These are phyloP conservation scores for Drosophila ogumai DNA, from an alignment of 1,140 invertebrate genomes.

Conservation along the genomic window DNA sequence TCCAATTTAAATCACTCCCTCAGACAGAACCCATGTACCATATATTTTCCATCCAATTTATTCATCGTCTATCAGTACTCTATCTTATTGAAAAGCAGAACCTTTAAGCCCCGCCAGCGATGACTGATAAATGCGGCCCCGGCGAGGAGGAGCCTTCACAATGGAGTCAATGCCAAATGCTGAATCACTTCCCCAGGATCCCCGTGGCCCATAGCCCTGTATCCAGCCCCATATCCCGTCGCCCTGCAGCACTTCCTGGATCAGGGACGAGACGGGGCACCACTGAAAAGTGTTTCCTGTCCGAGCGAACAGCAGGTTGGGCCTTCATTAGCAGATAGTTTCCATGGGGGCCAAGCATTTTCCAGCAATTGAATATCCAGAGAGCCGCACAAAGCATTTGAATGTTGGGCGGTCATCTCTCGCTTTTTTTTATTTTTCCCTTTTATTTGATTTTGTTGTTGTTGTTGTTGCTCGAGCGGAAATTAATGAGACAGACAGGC, in stretches of 20 bases:
- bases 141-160: conserved; percentile 35
- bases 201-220: background rate
- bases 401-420: conserved; percentile 41
- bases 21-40: background rate
- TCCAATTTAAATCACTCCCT: background rate
- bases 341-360: conserved; percentile 60
- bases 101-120: conserved; percentile 30
- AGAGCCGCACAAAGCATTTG: conserved; percentile 66
- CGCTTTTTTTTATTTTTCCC: conserved; percentile 22
- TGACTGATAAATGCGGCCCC: conserved; percentile 65
- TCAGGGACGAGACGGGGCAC: conserved; percentile 4
- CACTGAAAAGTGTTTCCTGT: conserved; percentile 30
- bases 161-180: conserved; percentile 67
- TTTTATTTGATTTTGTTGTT: conserved; percentile 18
- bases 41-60: conserved; percentile 18
- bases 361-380: conserved; percentile 74
- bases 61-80: conserved; percentile 43
- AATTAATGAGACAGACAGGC: conserved; percentile 77
- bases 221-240: background rate
- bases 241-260: conserved; percentile 46
- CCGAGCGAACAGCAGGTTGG: conserved; percentile 20
- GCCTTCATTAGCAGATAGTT: conserved; percentile 73
- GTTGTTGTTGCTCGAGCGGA: conserved; percentile 39
- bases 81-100: conserved; percentile 51
- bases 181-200: conserved; percentile 56